Evolutionary conservation across 2,797 vertebrate genomes (phyloP).

Genomic region (Telmatherina bonti): DNA sequence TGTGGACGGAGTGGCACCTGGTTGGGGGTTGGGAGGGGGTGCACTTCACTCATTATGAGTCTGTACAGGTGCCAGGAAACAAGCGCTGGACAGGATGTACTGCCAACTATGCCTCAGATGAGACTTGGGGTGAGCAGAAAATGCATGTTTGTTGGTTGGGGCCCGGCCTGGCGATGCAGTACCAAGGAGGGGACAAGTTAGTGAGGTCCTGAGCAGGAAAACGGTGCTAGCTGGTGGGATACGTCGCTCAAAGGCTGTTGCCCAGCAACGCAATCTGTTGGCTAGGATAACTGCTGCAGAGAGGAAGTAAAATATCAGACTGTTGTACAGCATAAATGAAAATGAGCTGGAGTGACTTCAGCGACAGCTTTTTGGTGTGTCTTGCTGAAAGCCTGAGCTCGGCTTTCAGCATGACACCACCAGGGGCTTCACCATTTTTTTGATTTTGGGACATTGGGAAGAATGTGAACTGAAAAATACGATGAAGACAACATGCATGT

Average conservation of each 20-base stretch:
- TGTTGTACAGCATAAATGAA: conserved; percentile 2
- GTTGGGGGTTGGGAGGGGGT: conserved; percentile 37
- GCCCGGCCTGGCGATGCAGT: conserved; percentile 12
- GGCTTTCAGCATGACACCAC: too few relatives aligned
- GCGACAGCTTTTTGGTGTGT: background rate
- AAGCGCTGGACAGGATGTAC: conserved; percentile 65
- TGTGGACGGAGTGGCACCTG: conserved; percentile 78
- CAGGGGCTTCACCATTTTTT: background rate
- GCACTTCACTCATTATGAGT: conserved; percentile 70
- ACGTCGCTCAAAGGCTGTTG: conserved; percentile 8
- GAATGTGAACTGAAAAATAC: background rate
- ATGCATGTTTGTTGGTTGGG: conserved; percentile 39
- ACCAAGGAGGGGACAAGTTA: conserved; percentile 26
- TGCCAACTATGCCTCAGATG: conserved; percentile 63
- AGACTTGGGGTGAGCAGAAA: conserved; percentile 49
- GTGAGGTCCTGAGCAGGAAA: conserved; percentile 21
- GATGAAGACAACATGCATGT: background rate
- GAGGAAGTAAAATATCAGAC: background rate
- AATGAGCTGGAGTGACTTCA: background rate
- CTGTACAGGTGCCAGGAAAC: conserved; percentile 72
- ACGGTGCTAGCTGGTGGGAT: conserved; percentile 14
- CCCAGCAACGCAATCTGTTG: conserved; percentile 10
- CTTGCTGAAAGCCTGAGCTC: background rate
- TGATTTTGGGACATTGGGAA: background rate
- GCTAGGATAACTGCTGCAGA: background rate